phyloP scores from a whole-genome alignment of 2,113 vertebrate species.

The Tachysurus vachellii region DNA sequence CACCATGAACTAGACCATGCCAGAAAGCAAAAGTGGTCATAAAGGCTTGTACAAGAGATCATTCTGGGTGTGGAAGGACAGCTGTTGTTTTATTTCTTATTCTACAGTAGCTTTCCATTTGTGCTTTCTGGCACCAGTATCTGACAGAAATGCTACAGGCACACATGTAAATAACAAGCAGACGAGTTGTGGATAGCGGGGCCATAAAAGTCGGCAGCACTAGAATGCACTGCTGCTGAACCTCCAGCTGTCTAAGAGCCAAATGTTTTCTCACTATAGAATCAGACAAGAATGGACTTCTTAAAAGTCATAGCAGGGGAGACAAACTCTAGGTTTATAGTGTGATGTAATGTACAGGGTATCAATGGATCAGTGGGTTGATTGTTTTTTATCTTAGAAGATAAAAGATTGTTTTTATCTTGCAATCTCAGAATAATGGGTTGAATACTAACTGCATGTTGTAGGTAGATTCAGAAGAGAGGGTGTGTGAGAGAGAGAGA shows the following conservation, averaged over 20 bases:
- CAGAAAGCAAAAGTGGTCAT: slow-evolving; percentile 49
- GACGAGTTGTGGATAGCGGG: slow-evolving; percentile 3
- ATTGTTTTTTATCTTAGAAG: neutral
- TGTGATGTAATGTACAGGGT: too few relatives aligned
- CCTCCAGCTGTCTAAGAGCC: slow-evolving; percentile 60
- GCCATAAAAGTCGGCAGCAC: slow-evolving; percentile 41
- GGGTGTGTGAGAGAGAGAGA: neutral
- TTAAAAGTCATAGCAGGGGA: slow-evolving; percentile 33
- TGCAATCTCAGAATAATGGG: neutral
- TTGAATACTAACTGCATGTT: neutral
- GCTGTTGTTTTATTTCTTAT: slow-evolving; percentile 47
- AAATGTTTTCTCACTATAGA: slow-evolving; percentile 58
- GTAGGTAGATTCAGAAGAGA: neutral
- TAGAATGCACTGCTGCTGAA: slow-evolving; percentile 36
- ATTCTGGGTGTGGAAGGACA: slow-evolving; percentile 50
- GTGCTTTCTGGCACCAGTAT: slow-evolving; percentile 13
- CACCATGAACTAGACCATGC: slow-evolving; percentile 23
- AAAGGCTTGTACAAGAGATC: slow-evolving; percentile 28
- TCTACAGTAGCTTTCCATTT: slow-evolving; percentile 16
- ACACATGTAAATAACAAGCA: slow-evolving; percentile 50
- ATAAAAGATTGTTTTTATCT: neutral
- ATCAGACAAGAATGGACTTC: slow-evolving; percentile 38
- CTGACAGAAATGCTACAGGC: slow-evolving; percentile 32
- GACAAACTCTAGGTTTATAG: neutral
- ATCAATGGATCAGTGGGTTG: neutral